Evolutionary conservation across 1,140 invertebrate genomes (phyloP).

Genomic region (Anastrepha obliqua): DNA sequence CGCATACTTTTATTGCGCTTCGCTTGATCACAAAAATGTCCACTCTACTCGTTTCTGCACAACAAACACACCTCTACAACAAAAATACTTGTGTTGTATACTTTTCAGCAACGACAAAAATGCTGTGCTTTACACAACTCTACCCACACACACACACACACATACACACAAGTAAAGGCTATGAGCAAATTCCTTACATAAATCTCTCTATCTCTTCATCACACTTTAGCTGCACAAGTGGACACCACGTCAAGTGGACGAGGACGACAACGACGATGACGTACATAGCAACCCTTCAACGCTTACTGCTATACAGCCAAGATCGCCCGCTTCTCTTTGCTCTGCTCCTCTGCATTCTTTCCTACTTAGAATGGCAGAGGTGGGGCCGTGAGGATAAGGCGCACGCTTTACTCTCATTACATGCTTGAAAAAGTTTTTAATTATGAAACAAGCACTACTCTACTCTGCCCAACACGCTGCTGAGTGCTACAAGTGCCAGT

Average conservation of each 20-base stretch:
- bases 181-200: conserved; percentile 35
- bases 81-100: conserved; percentile 44
- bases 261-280: not conserved
- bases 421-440: conserved; percentile 53
- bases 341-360: not conserved
- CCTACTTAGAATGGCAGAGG: not conserved
- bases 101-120: conserved; percentile 33
- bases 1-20: conserved; percentile 10
- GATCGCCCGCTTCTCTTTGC: not conserved
- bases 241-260: conserved; percentile 23
- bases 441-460: conserved; percentile 50
- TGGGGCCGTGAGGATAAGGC: no score
- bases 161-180: not conserved
- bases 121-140: not conserved
- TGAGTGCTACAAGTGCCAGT: conserved; percentile 29
- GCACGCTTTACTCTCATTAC: conserved; percentile 33
- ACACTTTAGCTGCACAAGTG: conserved; percentile 39
- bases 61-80: not conserved
- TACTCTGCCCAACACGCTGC: conserved; percentile 43
- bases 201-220: conserved; percentile 37
- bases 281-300: not conserved
- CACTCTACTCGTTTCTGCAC: not conserved
- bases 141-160: not conserved
- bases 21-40: not conserved
- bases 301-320: not conserved